A percentile compares a stretch with the other conserved stretches of the same genome.
Conservation (phyloP, 1,140 invertebrate genomes). For the Ceratina japonica region DNA sequence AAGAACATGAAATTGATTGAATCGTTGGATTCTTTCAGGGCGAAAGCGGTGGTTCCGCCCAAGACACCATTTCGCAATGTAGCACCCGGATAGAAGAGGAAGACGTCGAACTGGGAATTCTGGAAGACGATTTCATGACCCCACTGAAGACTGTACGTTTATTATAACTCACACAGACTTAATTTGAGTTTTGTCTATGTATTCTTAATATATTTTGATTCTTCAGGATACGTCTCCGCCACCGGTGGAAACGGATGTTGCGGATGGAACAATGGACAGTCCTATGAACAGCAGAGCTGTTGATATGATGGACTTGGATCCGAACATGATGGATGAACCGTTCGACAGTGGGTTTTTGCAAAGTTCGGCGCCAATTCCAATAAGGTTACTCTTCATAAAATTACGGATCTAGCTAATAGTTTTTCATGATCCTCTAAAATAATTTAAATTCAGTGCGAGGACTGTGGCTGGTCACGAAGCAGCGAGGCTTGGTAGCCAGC, state of each 20-base stretch:
- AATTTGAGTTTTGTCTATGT: too few relatives aligned
- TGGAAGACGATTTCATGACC: constrained; percentile 70
- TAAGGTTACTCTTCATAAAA: constrained; percentile 59
- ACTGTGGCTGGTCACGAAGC: constrained; percentile 89
- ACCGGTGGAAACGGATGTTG: constrained; percentile 68
- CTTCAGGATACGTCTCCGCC: constrained; percentile 69
- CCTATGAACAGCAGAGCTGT: constrained; percentile 75
- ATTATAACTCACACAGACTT: too few relatives aligned
- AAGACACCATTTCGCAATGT: constrained; percentile 76
- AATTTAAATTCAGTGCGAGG: constrained; percentile 77
- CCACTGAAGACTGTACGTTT: constrained; percentile 62
- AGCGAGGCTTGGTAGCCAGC: constrained; percentile 85
- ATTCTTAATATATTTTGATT: constrained; percentile 1
- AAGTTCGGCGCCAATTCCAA: constrained; percentile 78
- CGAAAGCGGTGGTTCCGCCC: constrained; percentile 69
- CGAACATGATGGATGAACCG: constrained; percentile 78
- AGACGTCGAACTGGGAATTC: constrained; percentile 70
- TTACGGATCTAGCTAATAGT: neutral
- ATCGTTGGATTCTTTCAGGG: constrained; percentile 54
- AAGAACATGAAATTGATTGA: too few relatives aligned
- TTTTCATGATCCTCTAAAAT: neutral
- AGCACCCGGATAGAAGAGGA: constrained; percentile 85
- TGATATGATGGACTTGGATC: constrained; percentile 78
- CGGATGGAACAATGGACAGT: constrained; percentile 73
- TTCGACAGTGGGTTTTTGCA: constrained; percentile 78